Evolutionary conservation across 2,797 vertebrate species (phyloP).

Genomic region (Poeciliopsis paucimaculata): DNA sequence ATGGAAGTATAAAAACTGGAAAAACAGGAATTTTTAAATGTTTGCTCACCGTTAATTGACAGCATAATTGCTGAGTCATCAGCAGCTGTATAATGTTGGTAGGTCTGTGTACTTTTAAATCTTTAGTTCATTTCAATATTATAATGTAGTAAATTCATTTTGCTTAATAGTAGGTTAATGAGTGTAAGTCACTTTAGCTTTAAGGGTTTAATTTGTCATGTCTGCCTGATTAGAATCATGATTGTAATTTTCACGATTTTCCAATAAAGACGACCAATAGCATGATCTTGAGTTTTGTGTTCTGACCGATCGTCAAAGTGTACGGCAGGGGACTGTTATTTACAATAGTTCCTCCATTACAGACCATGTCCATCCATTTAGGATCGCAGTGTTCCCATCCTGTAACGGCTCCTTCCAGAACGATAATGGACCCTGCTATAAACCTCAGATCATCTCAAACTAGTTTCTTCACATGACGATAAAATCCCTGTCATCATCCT

Average conservation of each 20-base stretch:
- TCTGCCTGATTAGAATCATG: neutral
- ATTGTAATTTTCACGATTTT: neutral
- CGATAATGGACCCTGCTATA: neutral
- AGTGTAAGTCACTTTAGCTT: neutral
- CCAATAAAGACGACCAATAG: neutral
- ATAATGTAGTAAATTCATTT: neutral
- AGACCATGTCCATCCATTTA: neutral
- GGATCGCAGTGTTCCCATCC: neutral
- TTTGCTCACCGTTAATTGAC: too few species aligned
- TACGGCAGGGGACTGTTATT: neutral
- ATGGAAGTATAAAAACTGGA: too few species aligned
- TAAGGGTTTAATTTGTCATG: neutral
- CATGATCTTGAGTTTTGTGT: neutral
- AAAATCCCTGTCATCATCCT: neutral
- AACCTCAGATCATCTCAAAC: neutral
- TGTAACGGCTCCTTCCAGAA: neutral
- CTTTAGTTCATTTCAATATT: neutral
- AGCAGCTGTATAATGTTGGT: neutral
- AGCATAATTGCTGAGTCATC: neutral
- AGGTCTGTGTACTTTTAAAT: neutral
- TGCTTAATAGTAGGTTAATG: neutral
- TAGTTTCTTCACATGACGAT: neutral
- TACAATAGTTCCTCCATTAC: neutral
- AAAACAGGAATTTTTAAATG: neutral
- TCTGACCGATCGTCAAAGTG: neutral